phyloP scores from a whole-genome alignment of 1,140 invertebrate genomes.

The Neotoxoptera formosana region DNA sequence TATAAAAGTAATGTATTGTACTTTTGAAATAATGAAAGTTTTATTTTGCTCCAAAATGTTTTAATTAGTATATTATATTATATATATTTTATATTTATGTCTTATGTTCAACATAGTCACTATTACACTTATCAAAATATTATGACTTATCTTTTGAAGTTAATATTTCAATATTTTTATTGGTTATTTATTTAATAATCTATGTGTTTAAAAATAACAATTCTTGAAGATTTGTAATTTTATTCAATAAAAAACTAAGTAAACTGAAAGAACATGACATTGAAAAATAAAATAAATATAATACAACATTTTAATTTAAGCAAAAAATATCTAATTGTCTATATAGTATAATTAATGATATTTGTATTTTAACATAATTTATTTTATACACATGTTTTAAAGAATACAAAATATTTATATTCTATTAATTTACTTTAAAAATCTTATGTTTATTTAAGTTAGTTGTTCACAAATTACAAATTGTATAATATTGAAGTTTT shows the following conservation, averaged over 20 bases:
- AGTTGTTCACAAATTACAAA: too few relatives aligned
- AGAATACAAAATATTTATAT: not conserved
- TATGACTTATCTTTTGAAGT: not conserved
- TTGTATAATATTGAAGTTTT: not conserved
- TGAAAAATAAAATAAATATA: not conserved
- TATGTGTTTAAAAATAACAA: not conserved
- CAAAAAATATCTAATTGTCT: not conserved
- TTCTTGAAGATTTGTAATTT: not conserved
- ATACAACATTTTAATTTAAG: not conserved
- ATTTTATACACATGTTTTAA: not conserved
- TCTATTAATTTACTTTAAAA: not conserved
- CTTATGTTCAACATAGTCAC: not conserved
- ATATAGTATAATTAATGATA: not conserved
- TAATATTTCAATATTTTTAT: not conserved
- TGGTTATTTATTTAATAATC: not conserved
- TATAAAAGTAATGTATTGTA: conserved; percentile 12
- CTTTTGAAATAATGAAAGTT: not conserved
- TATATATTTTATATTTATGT: not conserved
- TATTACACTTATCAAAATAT: not conserved
- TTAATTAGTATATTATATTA: not conserved
- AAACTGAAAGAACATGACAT: not conserved
- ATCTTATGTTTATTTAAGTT: not conserved
- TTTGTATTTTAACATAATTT: not conserved
- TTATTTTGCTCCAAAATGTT: not conserved
- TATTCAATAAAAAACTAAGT: not conserved